Base-by-base conservation (phyloP, 92 coral and sea anemone genomes). In the Pocillopora meandrina region DNA sequence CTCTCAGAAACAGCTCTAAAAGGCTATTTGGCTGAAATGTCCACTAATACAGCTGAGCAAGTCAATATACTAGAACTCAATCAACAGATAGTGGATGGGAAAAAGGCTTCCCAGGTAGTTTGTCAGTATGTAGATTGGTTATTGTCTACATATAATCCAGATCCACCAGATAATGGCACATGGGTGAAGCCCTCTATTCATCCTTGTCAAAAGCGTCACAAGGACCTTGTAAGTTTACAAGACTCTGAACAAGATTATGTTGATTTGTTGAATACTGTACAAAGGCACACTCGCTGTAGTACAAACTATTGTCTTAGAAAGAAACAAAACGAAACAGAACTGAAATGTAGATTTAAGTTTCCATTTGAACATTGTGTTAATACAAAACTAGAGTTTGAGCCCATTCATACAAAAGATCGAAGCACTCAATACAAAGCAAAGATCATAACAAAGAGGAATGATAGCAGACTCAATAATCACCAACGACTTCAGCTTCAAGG, bases 171-270 rank as follows among this genome's bases (percentile, higher is more conserved):
- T 13, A 62, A 83, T 72, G 92, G 90, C n/a, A 12, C 52, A 21
- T 93, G 94, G 96, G 71, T 81, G 52, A 93, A 90, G 65, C 94
- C 97, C 76, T 80, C 84, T 60, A 62, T 83, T 67, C 94, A 93
- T 84, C 93, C 93, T 71, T 92, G 93, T 65, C 89, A 87, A 80
- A 87, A 72, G 84, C 74, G 15, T 15, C 84, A 78, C 82, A 79
- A 81, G 64, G 89, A 92, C 21, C 89, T 89, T 76, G 60, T 84
- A 34, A 89, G 86, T 76, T 19, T 73, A 69, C 82, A 89, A 58
- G 12, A 62, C 15, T 82, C 42, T 58, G 84, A 74, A 52, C 71
- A 69, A 83, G 93, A 90, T 79, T 90, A 90, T 79, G 84, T 89
- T 21, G 85, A 89, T 84, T 84, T 85, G 61, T 65, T 85, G 62